A percentile compares a stretch with the other conserved stretches of the same genome.
Conservation (phyloP, 1,140 invertebrate genomes). For the Cydia splendana region DNA sequence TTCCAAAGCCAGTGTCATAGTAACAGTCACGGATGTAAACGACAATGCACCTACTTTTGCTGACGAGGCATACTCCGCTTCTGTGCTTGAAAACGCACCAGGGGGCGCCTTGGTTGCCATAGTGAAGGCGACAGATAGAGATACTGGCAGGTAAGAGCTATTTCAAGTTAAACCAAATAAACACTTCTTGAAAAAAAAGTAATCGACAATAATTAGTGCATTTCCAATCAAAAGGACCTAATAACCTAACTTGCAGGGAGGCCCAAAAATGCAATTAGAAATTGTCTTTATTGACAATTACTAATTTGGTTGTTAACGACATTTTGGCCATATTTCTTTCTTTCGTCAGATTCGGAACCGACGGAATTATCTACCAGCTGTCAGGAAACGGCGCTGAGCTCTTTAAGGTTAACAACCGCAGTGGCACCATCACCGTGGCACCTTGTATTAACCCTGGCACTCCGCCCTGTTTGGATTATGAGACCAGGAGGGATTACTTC, state of each 20-base stretch:
- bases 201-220: too few species aligned
- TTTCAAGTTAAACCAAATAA: neutral
- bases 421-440: constrained; percentile 91
- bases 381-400: constrained; percentile 91
- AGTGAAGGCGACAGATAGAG: constrained; percentile 90
- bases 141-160: constrained; percentile 85
- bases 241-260: too few species aligned
- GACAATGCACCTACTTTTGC: constrained; percentile 93
- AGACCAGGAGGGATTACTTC: constrained; percentile 90
- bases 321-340: constrained; percentile 6
- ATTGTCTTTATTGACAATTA: too few species aligned
- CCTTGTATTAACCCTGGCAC: constrained; percentile 84
- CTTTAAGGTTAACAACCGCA: constrained; percentile 89
- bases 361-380: constrained; percentile 91
- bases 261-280: too few species aligned
- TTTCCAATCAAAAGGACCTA: neutral
- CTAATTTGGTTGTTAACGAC: neutral
- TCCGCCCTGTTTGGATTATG: constrained; percentile 91
- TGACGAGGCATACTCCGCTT: constrained; percentile 85
- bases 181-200: too few species aligned
- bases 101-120: constrained; percentile 86
- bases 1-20: constrained; percentile 92
- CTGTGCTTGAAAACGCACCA: constrained; percentile 86
- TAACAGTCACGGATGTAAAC: constrained; percentile 92
- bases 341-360: constrained; percentile 82